A percentile compares a stretch with the other conserved stretches of the same genome.
Evolutionary conservation across 2,113 vertebrate genomes (phyloP).

Genomic region (Trochalopteron elliotii): DNA sequence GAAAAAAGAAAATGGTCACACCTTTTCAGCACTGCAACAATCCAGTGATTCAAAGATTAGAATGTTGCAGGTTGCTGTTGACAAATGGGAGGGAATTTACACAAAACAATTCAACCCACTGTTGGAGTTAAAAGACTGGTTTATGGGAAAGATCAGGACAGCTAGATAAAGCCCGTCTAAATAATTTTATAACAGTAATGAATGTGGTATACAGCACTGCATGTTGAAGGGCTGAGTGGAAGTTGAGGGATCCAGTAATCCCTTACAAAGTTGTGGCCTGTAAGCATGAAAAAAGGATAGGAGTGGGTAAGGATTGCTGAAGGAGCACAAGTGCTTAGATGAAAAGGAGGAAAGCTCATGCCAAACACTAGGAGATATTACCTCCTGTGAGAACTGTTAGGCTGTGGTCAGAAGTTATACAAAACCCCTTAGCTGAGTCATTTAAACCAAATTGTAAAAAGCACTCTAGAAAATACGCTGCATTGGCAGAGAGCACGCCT

Average conservation of each 20-base stretch:
- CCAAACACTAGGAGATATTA: constrained; percentile 40
- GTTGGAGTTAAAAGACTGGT: neutral
- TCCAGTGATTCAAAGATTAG: neutral
- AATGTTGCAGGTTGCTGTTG: neutral
- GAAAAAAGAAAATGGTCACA: neutral
- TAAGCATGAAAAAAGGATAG: neutral
- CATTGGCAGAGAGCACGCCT: neutral
- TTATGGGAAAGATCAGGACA: constrained; percentile 1
- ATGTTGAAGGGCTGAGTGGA: neutral
- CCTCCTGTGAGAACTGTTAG: constrained; percentile 18
- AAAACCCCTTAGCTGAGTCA: constrained; percentile 22
- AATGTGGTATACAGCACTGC: neutral
- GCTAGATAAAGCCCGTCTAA: neutral
- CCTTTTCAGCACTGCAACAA: neutral
- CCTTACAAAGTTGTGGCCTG: neutral
- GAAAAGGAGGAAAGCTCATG: constrained; percentile 12
- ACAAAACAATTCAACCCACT: neutral
- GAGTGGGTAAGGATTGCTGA: neutral
- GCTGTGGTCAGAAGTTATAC: constrained; percentile 28
- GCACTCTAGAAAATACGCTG: constrained; percentile 43
- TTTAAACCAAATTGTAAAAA: constrained; percentile 46
- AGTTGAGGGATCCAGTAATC: neutral
- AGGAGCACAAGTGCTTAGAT: constrained; percentile 18
- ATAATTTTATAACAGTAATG: neutral
- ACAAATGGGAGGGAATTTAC: neutral